phyloP scores from a whole-genome alignment of 2,113 vertebrate species.

The Tapirus terrestris region DNA sequence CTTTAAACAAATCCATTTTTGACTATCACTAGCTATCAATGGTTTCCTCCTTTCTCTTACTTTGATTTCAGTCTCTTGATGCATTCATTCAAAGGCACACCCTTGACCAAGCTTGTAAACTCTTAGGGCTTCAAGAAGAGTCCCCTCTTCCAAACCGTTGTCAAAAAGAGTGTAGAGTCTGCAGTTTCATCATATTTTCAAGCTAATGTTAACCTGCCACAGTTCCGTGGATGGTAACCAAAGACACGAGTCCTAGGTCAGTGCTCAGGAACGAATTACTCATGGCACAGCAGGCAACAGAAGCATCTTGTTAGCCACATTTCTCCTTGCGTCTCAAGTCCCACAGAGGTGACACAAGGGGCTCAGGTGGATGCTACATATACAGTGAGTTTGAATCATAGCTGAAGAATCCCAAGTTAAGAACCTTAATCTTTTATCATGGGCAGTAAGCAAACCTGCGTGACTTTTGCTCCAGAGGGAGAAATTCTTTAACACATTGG shows the following conservation, averaged over 20 bases:
- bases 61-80: not conserved
- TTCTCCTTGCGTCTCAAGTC: not conserved
- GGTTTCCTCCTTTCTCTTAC: not conserved
- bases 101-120: not conserved
- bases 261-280: not conserved
- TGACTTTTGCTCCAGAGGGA: not conserved
- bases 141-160: not conserved
- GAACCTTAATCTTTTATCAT: not conserved
- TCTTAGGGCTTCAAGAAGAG: not conserved
- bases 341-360: accelerated
- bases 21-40: accelerated
- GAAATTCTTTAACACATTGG: not conserved
- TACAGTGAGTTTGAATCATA: not conserved
- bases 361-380: not conserved
- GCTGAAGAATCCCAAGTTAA: not conserved
- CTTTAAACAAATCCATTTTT: not conserved
- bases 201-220: not conserved
- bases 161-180: not conserved
- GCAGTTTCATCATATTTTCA: not conserved
- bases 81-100: not conserved
- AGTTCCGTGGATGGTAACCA: not conserved
- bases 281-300: not conserved
- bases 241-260: not conserved
- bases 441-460: not conserved
- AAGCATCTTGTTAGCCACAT: accelerated